These are phyloP conservation scores for Ursus arctos DNA, from an alignment of 2,113 vertebrate genomes.

Conservation along the genomic window DNA sequence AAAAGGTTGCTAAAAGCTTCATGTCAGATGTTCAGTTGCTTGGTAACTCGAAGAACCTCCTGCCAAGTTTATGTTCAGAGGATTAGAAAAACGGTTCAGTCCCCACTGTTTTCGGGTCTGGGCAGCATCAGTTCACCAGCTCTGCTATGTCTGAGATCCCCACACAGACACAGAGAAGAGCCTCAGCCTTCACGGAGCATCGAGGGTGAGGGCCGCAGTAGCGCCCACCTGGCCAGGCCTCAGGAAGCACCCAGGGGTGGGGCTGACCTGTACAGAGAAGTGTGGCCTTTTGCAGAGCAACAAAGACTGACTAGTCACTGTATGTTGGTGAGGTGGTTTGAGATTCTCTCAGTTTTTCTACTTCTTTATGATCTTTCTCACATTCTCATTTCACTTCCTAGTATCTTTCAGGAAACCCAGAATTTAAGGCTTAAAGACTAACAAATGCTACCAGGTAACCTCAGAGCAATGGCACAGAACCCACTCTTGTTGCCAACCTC, in stretches of 20 bases:
- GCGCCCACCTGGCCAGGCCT: background rate
- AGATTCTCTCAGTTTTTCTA: background rate
- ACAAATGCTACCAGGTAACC: background rate
- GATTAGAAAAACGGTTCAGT: constrained; percentile 58
- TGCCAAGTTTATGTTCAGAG: constrained; percentile 79
- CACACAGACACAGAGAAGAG: background rate
- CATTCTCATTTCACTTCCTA: background rate
- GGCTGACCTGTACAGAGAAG: background rate
- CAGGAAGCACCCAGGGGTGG: background rate
- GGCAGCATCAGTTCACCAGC: background rate
- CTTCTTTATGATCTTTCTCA: background rate
- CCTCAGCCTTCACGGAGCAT: background rate
- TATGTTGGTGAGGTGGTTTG: background rate
- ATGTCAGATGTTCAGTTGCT: constrained; percentile 68
- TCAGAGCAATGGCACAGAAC: background rate
- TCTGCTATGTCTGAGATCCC: background rate
- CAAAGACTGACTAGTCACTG: background rate
- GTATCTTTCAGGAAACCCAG: background rate
- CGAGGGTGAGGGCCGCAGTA: background rate
- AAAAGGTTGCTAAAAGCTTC: constrained; percentile 67
- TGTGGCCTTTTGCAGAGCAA: background rate
- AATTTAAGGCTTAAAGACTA: constrained; percentile 35
- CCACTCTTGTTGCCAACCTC: background rate
- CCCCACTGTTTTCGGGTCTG: constrained; percentile 38
- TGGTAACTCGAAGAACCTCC: constrained; percentile 70